Evolutionary conservation across 30 jellyfish, hydroid and myxozoan species (phyloP), one percentile per base, ranked within the genome.

Genomic region (Rhopilema esculentum): DNA sequence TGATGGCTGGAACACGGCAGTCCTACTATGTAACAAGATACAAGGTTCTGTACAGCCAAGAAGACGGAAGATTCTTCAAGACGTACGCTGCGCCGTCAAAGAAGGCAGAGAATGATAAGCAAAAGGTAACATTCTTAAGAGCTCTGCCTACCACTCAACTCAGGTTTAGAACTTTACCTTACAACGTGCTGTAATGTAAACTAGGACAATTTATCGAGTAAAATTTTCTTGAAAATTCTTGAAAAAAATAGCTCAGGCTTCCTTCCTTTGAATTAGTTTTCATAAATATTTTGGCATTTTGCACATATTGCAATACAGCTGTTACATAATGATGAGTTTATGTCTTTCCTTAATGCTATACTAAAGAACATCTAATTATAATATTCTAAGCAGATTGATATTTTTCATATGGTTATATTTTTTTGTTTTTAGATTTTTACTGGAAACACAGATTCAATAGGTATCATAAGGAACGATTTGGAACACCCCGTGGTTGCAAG

Each of bases 21-120:
- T 52, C 78, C 21, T 92, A 92, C 57, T 92, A 50, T 77, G 83
- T 92, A 65, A 92, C 93, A 22, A 92, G 81, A 80, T 92, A 84
- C 69, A 92, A 92, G 74, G 26, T 92, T 31, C 15, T 75, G 88
- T 92, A 85, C 88, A 80, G 96, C 85, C 78, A 69, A 62, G 74
- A 67, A 65, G 91, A 64, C 52, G 91, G 91, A 27, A 52, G 52
- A 48, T 86, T 8, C 27, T 85, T 85, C 83, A 85, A 78, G 25
- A 25, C 78, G 18, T 85, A 85, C 69, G 76, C n/a, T 31, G 30
- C 26, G 28, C 84, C 88, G 0, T 49, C 79, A 12, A 66, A 25
- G 17, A 78, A 73, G 25, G 69, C 63, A 61, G 64, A 69, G 27
- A 82, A 85, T n/a, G 57, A 73, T 50, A 23, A 30, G 75, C 77